Conservation (phyloP, 2,113 vertebrate species). For the Propithecus coquereli region DNA sequence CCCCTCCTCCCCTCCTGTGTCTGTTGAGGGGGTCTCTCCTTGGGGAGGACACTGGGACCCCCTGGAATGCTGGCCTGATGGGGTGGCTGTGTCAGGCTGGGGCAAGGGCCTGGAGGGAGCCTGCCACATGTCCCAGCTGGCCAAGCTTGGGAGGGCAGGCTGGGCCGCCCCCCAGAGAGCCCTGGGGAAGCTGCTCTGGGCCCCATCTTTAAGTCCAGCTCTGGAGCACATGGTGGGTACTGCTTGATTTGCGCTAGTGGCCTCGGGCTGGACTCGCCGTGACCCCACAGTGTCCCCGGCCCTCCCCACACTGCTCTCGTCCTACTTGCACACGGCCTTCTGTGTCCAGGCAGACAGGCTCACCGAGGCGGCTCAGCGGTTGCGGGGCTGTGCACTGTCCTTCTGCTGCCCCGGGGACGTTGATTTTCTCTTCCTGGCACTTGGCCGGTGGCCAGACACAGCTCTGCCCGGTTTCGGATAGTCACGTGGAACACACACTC, state of each 20-base stretch:
- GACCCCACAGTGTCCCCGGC: not conserved
- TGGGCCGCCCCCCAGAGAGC: not conserved
- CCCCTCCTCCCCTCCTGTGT: not conserved
- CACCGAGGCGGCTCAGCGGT: not conserved
- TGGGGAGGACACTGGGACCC: not conserved
- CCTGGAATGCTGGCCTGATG: accelerated
- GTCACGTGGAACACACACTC: accelerated
- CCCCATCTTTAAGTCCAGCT: not conserved
- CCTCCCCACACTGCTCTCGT: accelerated
- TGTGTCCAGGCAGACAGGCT: not conserved
- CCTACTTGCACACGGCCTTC: accelerated
- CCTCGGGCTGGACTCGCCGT: not conserved
- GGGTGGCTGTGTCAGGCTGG: not conserved
- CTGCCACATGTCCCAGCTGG: accelerated
- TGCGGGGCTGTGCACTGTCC: not conserved
- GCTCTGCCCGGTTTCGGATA: too few relatives aligned
- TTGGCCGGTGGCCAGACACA: accelerated
- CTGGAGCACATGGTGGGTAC: accelerated
- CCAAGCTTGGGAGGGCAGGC: too few relatives aligned
- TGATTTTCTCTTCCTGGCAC: not conserved
- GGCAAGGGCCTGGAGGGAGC: not conserved
- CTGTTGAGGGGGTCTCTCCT: not conserved
- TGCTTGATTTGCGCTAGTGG: accelerated
- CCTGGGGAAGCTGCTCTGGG: not conserved
- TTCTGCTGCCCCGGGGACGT: not conserved